Conservation (phyloP, 2,797 vertebrate species). For the Tapirus indicus region DNA sequence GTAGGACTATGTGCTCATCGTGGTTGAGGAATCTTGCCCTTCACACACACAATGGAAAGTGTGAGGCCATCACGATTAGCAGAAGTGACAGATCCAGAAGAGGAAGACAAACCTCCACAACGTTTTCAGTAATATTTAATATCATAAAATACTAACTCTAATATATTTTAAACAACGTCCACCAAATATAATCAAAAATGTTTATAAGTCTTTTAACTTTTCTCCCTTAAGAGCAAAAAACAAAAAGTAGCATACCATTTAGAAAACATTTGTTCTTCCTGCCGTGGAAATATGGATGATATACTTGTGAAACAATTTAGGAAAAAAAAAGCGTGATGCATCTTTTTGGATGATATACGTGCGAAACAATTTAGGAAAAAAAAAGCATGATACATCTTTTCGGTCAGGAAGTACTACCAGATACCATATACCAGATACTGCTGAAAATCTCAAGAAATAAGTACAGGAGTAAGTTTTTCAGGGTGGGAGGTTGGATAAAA, state of each 20-base stretch:
- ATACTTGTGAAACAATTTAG: background rate
- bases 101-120: fast-evolving
- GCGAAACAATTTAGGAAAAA: background rate
- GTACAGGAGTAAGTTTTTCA: background rate
- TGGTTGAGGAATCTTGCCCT: too few relatives aligned
- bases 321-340: background rate
- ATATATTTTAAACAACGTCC: background rate
- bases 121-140: background rate
- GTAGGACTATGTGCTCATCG: background rate
- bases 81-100: background rate
- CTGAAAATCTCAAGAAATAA: background rate
- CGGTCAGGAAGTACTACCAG: background rate
- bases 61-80: background rate
- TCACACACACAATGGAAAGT: fast-evolving
- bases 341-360: background rate
- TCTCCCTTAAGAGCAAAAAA: background rate
- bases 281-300: background rate
- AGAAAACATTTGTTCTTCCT: background rate
- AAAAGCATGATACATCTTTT: background rate
- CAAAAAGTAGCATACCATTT: background rate
- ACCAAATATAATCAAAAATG: background rate
- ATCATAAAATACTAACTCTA: background rate
- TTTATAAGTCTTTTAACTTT: background rate
- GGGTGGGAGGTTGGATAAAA: background rate
- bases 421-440: background rate